Evolutionary conservation across 2,797 vertebrate species (phyloP), one percentile per base, ranked within the genome.

Genomic region (Scarus forsteni): DNA sequence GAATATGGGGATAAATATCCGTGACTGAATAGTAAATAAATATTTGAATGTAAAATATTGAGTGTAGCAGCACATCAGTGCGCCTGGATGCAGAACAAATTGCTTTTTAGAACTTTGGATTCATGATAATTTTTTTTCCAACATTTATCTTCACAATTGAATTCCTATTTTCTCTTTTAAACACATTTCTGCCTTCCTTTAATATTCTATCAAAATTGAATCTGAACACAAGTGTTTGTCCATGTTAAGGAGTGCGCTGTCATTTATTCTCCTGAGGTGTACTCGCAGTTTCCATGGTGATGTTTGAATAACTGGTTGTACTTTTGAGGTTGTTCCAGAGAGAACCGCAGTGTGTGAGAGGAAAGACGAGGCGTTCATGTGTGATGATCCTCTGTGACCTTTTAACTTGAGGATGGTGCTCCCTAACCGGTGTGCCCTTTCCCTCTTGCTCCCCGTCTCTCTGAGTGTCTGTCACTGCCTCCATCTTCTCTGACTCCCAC

Each of bases 361-460:
- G 56, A 49, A 62, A 45, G 65, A 14, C 65, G 3, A 19, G 63
- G 60, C 55, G 64, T 75, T 84, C 53, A 27, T 68, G 70, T 55
- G 60, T 61, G 75, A 81, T 82, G 76, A 52, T 74, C 72, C 63
- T 53, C 48, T 6, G 36, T 86, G 85, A 89, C 87, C 83, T 88
- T 89, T 81, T 60, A 70, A 72, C 76, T 81, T 36, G 46, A 45
- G 77, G 66, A 83, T n/a, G 13, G 73, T 66, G 61, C 73, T 72
- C 60, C 34, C 66, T 81, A 77, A 77, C 79, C 81, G 52, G 34
- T 12, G 3, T 86, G 84, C 75, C 85, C 87, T 88, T 86, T 83
- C 60, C 75, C 58, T 66, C 69, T 60, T 6, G 8, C 76, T 59
- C 75, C 38, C 66, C 61, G 60, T 66, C 70, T 71, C 13, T 78